phyloP scores from a whole-genome alignment of 2,888 invertebrate genomes.

The Biston betularia region DNA sequence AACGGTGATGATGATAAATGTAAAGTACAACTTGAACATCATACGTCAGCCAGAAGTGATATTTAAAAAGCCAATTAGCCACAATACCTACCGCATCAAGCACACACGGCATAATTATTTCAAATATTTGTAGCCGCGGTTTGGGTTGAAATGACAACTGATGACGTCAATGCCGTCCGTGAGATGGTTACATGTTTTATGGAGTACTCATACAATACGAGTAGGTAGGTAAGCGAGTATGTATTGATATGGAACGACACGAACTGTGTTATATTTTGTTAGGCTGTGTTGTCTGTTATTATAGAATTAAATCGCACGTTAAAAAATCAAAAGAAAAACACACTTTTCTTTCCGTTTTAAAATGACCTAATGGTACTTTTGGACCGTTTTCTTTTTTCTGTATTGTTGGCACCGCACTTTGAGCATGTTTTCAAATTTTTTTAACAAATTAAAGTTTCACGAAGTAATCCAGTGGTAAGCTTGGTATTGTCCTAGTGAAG shows the following conservation, averaged over 20 bases:
- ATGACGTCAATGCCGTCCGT: conserved; percentile 61
- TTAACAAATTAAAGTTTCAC: too few species aligned
- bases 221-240: conserved; percentile 13
- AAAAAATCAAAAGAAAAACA: too few species aligned
- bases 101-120: conserved; percentile 36
- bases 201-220: conserved; percentile 39
- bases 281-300: too few species aligned
- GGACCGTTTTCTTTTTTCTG: too few species aligned
- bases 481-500: too few species aligned
- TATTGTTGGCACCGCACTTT: too few species aligned
- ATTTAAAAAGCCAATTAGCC: conserved; percentile 22
- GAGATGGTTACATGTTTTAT: conserved; percentile 52
- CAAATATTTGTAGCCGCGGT: conserved; percentile 44
- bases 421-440: too few species aligned
- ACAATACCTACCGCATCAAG: conserved; percentile 16
- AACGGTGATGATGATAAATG: not conserved
- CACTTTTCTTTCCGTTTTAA: too few species aligned
- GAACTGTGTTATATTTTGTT: conserved; percentile 16
- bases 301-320: too few species aligned
- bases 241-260: conserved; percentile 38
- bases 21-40: not conserved
- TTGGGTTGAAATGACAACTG: conserved; percentile 46
- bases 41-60: not conserved
- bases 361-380: too few species aligned
- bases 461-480: too few species aligned